These are phyloP conservation scores for Eupithecia centaureata DNA, from an alignment of 2,888 invertebrate genomes.

Conservation along the genomic window DNA sequence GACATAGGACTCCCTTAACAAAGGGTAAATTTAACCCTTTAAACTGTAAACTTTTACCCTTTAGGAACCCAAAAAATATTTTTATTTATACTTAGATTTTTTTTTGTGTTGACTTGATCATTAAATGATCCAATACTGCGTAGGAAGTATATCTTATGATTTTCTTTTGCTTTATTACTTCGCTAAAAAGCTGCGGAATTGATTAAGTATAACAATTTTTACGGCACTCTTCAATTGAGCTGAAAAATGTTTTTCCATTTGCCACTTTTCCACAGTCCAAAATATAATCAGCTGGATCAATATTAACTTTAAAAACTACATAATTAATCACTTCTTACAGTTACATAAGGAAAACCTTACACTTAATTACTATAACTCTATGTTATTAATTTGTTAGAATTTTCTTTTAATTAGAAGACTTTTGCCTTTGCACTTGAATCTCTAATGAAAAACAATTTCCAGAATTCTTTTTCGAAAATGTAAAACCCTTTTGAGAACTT, in stretches of 20 bases:
- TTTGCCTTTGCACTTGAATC: too few relatives aligned
- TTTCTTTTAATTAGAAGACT: not conserved
- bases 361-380: not conserved
- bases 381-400: not conserved
- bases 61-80: too few relatives aligned
- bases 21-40: too few relatives aligned
- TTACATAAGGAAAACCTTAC: not conserved
- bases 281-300: slow-evolving; percentile 1
- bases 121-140: too few relatives aligned
- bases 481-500: not conserved
- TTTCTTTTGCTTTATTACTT: not conserved
- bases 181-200: not conserved
- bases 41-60: too few relatives aligned
- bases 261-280: slow-evolving; percentile 12
- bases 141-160: not conserved
- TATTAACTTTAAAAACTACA: not conserved
- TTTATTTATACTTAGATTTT: too few relatives aligned
- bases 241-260: slow-evolving; percentile 23
- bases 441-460: not conserved
- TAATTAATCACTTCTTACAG: not conserved
- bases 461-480: not conserved
- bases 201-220: not conserved
- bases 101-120: too few relatives aligned
- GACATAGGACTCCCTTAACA: too few relatives aligned
- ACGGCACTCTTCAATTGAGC: not conserved